Evolutionary conservation across 2,888 invertebrate genomes (phyloP), one percentile per base, ranked within the genome.

Genomic region (Ceriagrion tenellum): DNA sequence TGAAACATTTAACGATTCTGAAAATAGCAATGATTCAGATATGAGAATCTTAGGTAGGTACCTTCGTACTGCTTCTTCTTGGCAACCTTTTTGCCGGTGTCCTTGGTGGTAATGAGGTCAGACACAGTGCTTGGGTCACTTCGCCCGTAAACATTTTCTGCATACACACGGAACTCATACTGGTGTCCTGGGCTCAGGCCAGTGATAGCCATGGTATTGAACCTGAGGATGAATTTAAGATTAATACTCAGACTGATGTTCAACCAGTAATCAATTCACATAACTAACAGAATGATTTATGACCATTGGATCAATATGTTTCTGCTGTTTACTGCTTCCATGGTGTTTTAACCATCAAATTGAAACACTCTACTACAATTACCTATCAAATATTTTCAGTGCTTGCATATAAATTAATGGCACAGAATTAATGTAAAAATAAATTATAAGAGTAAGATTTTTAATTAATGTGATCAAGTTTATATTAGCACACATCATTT

Each of bases 121-220:
- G 99, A 99, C 0, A 98, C 98, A 95, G 99, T 99, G 96, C 99
- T 99, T 0, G 99, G 98, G 96, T 99, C 99, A 35, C 99, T 99
- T 91, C 99, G 97, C 8, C 99, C 99, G 97, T 99, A 99, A 96
- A 99, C 99, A 97, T 99, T 99, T 97, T 99, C 99, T 0, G 99
- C 99, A 97, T 98, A 99, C 16, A 99, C 98, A 96, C 99, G 97
- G 98, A 99, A 99, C 97, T 99, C 99, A 97, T 99, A 99, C 97
- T 99, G 98, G 96, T 99, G 99, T 96, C 99, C 99, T 0, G 99
- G 98, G 93, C 98, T 98, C 59, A 99, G 97, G n/a, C 98, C 98
- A 6, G 98, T 98, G n/a, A 99, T 98, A 81, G 99, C 99, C 97
- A 99, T 99, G 95, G 99, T 98, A 56, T 98, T 98, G 97, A 99